A percentile compares a stretch with the other conserved stretches of the same genome.
Conservation (phyloP, 2,797 vertebrate species). For the Sebastes trivittatus region DNA sequence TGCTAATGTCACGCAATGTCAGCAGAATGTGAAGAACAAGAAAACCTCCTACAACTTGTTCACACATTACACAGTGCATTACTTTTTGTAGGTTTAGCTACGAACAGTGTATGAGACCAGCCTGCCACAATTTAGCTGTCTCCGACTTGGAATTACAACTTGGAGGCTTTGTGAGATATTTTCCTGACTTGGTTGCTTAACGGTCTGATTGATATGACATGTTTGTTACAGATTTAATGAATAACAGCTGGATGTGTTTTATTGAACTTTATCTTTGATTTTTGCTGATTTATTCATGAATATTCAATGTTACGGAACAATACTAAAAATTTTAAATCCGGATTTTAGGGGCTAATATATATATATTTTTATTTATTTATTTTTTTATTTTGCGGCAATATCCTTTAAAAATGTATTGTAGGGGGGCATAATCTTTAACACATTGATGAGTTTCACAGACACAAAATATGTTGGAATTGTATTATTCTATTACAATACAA, state of each 20-base stretch:
- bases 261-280: not conserved
- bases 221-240: not conserved
- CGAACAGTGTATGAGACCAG: no score
- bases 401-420: not conserved
- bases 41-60: not conserved
- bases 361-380: no score
- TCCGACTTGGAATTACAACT: not conserved
- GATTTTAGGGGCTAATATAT: not conserved
- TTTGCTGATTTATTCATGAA: not conserved
- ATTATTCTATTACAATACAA: not conserved
- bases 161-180: not conserved
- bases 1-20: not conserved
- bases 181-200: not conserved
- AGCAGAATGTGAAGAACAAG: not conserved
- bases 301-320: not conserved
- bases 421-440: no score
- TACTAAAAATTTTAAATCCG: not conserved
- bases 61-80: not conserved
- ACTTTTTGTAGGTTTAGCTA: no score
- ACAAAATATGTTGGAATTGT: not conserved
- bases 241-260: not conserved
- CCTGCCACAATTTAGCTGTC: no score
- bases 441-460: no score
- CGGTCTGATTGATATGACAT: not conserved
- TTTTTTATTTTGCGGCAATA: not conserved